Evolutionary conservation across 2,797 vertebrate genomes (phyloP), one percentile per base, ranked within the genome.

Genomic region (Chelonia mydas): DNA sequence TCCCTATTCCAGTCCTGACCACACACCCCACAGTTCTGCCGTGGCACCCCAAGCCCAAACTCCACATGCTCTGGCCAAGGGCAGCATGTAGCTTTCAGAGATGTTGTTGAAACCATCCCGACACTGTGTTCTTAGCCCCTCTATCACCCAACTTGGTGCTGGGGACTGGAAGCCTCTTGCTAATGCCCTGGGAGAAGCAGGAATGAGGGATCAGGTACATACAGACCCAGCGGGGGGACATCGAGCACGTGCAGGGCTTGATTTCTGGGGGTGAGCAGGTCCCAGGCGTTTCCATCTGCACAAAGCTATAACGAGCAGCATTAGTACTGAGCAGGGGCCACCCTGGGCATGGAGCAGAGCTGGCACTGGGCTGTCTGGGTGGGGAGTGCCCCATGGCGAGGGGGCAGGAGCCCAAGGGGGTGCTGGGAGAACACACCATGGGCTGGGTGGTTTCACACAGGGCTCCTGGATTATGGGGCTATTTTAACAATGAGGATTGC

Each of bases 141-240:
- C 37, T 45, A 74, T 25, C 17, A 5, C 37, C 65, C 65, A 72
- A 33, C 65, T 19, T 19, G 9, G 19, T 37, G 72, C 9, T 45
- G 25, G 72, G 3, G 21, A 25, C 68, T 74, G 41, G 19, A 41
- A 76, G 11, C 45, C 25, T 28, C 45, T 45, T 45, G 37, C 41
- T 15, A 15, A 27, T 47, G 25, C 23, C 37, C 49, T 50, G 11
- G 61, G 9, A 51, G 15, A 47, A 72, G 41, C 49, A 31, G 45
- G 65, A 5, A 0, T 0, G 0, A 33, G 17, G 27, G 53, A n/a
- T 0, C 25, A 7, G 91, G 33, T 90, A 98, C 98, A 97, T 93
- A 99, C 99, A 97, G 96, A 95, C 99, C 99, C 74, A 99, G 98
- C 50, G 98, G 97, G 0, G 97, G 90, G 41, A 99, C 97, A 17